Base-by-base conservation (phyloP, 1,140 invertebrate species). In the Anastrepha ludens region DNA sequence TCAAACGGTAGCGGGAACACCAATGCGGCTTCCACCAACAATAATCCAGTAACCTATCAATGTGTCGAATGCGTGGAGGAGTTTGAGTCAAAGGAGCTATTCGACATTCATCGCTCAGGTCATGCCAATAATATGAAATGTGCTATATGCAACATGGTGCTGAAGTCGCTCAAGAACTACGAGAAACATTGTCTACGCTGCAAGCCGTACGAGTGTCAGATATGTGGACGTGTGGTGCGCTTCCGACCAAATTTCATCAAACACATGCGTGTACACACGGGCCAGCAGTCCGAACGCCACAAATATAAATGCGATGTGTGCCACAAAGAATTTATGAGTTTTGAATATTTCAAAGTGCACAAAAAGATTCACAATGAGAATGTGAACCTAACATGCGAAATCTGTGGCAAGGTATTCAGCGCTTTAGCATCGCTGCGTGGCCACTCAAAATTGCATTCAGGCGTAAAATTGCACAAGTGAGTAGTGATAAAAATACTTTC, bases 241-340 rank as follows among this genome's bases (percentile, higher is more conserved):
- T 92, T 92, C 60, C 89, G 92, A n/a, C 90, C 92, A 0, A 93
- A 93, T 67, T 93, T 93, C 47, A 93, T 91, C 0, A 92, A 93
- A 74, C 93, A 93, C 64, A 92, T 93, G 91, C 89, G 91, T 0
- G 91, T 92, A 1, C 93, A 93, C 65, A 93, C 93, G 6, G 91
- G 91, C 0, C 91, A 93, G 44, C 91, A 93, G 60, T 93, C 93
- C 88, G 91, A 93, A 87, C 89, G 92, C 65, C 92, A 92, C 74
- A 93, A 93, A 60, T 93, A 91, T 88, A 93, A 93, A 70, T 94
- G 93, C 87, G 92, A 94, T 74, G 89, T 92, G n/a, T 94, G 93
- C 89, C 90, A 92, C 88, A 93, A 93, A 88, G 91, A 93, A 88
- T 94, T 93, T 64, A 91, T 92, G 89, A 93, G 90, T 88, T 92